phyloP scores from a whole-genome alignment of 2,797 vertebrate genomes.

The Coregonus sp. region DNA sequence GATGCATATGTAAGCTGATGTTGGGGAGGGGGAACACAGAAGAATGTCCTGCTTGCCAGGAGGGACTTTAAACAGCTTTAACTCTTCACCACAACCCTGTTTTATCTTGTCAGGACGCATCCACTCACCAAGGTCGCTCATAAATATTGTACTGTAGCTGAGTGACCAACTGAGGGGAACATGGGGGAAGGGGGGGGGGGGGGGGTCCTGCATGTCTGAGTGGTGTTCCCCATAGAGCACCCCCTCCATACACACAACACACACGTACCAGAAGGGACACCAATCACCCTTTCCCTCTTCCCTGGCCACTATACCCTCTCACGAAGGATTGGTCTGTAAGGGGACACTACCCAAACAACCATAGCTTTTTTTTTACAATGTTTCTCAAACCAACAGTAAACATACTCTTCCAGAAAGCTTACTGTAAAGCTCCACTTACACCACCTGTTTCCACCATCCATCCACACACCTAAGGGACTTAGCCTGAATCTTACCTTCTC shows the following conservation, averaged over 20 bases:
- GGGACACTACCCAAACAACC: neutral
- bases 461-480: neutral
- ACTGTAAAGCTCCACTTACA: neutral
- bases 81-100: constrained; percentile 23
- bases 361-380: neutral
- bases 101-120: constrained; percentile 67
- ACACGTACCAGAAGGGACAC: neutral
- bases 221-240: neutral
- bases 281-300: neutral
- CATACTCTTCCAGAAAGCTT: neutral
- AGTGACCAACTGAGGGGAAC: constrained; percentile 39
- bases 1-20: constrained; percentile 48
- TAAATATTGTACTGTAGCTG: constrained; percentile 51
- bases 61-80: constrained; percentile 41
- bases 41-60: constrained; percentile 25
- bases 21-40: neutral
- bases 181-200: neutral
- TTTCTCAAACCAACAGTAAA: neutral
- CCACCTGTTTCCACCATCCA: neutral
- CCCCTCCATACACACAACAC: neutral
- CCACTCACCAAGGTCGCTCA: constrained; percentile 47
- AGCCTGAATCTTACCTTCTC: constrained; percentile 14
- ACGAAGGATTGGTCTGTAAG: neutral
- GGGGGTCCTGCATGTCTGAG: constrained; percentile 13
- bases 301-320: neutral